phyloP scores from a whole-genome alignment of 2,888 invertebrate species.

The Ferdinandea cuprea region DNA sequence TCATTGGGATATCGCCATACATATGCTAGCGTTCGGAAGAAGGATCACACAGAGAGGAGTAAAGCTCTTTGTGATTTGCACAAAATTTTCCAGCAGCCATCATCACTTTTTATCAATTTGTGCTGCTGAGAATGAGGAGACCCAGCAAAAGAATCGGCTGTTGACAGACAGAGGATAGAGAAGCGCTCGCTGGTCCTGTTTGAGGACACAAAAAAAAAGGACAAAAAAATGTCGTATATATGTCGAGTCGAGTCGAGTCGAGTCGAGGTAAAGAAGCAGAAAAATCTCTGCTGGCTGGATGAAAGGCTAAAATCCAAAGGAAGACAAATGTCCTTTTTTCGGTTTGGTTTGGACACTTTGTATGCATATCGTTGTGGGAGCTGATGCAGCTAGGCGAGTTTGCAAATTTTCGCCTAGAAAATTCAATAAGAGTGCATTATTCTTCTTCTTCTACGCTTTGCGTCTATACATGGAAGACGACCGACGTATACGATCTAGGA shows the following conservation, averaged over 20 bases:
- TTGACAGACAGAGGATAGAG: constrained; percentile 19
- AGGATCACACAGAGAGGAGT: constrained; percentile 39
- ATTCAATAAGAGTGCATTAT: constrained; percentile 64
- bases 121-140: constrained; percentile 26
- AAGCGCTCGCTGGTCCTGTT: neutral
- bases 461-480: no score
- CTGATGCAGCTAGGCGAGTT: constrained; percentile 34
- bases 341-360: constrained; percentile 54
- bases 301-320: constrained; percentile 68
- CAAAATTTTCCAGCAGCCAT: constrained; percentile 72
- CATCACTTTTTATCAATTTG: constrained; percentile 75
- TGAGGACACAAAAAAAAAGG: constrained; percentile 10
- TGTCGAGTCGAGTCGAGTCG: constrained; percentile 20
- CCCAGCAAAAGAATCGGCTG: constrained; percentile 14
- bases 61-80: constrained; percentile 73
- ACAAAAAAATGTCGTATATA: constrained; percentile 1
- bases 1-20: constrained; percentile 66
- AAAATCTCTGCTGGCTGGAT: constrained; percentile 68
- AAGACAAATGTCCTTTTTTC: constrained; percentile 73
- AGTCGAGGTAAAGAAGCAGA: no score
- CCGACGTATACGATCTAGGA: neutral
- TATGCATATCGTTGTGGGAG: constrained; percentile 60
- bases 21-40: constrained; percentile 62
- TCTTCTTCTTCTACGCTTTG: constrained; percentile 10
- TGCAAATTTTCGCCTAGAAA: constrained; percentile 64